These are phyloP conservation scores for Empis livida DNA, from an alignment of 2,888 invertebrate genomes.

Conservation along the genomic window DNA sequence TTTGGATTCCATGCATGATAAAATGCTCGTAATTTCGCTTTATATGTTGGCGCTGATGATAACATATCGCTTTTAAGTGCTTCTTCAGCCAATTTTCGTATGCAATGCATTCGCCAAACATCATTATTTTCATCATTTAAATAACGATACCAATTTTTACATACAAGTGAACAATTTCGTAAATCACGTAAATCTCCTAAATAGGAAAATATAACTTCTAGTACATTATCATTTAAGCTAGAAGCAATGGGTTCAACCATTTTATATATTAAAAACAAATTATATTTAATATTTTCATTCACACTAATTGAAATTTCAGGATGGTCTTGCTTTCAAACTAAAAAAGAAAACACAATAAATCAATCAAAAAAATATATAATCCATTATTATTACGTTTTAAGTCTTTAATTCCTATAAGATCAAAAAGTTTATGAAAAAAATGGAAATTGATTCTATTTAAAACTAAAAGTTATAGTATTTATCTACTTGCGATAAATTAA, in stretches of 20 bases:
- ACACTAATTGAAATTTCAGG: too few relatives aligned
- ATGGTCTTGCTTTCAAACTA: too few relatives aligned
- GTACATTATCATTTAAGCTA: slow-evolving; percentile 61
- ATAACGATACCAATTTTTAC: slow-evolving; percentile 84
- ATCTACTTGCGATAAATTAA: too few relatives aligned
- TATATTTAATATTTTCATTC: too few relatives aligned
- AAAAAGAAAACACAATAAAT: too few relatives aligned
- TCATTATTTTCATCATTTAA: slow-evolving; percentile 89
- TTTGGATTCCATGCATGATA: slow-evolving; percentile 95
- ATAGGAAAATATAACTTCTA: slow-evolving; percentile 86
- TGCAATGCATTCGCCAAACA: slow-evolving; percentile 86
- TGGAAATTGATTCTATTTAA: too few relatives aligned
- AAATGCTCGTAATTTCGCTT: slow-evolving; percentile 85
- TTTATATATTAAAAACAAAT: too few relatives aligned
- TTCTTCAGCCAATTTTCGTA: slow-evolving; percentile 73
- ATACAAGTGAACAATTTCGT: slow-evolving; percentile 79
- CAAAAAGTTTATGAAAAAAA: too few relatives aligned
- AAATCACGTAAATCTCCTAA: slow-evolving; percentile 68
- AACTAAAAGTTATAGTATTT: too few relatives aligned
- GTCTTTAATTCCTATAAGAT: too few relatives aligned
- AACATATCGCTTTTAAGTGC: slow-evolving; percentile 80
- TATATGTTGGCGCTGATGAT: slow-evolving; percentile 76
- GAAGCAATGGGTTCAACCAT: slow-evolving; percentile 15
- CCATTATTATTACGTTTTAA: too few relatives aligned
- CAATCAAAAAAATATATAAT: too few relatives aligned